A percentile compares a stretch with the other conserved stretches of the same genome.
phyloP scores from a whole-genome alignment of 2,888 invertebrate genomes.

The Oasisia sp. region DNA sequence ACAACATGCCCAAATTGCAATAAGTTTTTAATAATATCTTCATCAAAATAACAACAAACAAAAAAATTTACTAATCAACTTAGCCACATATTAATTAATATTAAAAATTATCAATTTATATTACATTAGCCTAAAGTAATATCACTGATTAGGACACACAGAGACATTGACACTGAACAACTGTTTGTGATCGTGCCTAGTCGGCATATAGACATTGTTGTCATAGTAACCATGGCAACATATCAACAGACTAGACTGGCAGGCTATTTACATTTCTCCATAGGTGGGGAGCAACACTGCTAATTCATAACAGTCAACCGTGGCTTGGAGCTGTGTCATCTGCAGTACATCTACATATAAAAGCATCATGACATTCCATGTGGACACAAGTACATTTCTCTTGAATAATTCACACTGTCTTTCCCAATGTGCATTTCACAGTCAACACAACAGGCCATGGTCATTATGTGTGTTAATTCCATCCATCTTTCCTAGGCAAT shows the following conservation, averaged over 20 bases:
- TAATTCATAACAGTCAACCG: not conserved
- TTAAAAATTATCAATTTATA: not conserved
- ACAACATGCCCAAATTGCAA: too few species aligned
- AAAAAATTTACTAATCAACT: too few species aligned
- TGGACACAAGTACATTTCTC: not conserved
- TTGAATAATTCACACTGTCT: not conserved
- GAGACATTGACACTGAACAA: too few species aligned
- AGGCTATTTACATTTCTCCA: not conserved
- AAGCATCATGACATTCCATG: not conserved
- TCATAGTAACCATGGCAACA: slow-evolving; percentile 10
- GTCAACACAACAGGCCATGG: too few species aligned
- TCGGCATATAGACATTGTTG: not conserved
- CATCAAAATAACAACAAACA: too few species aligned
- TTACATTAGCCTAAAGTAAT: not conserved
- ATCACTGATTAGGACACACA: not conserved
- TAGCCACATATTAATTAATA: not conserved
- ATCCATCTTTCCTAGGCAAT: not conserved
- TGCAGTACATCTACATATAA: not conserved
- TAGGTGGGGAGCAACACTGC: not conserved
- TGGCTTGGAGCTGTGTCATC: not conserved
- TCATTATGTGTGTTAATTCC: not conserved
- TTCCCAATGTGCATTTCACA: not conserved
- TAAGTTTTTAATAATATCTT: too few species aligned
- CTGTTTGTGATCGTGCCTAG: not conserved
- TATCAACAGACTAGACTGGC: not conserved